Percentiles rank a stretch among this genome's conserved stretches.
phyloP scores from a whole-genome alignment of 2,113 vertebrate genomes.

The Perca flavescens region DNA sequence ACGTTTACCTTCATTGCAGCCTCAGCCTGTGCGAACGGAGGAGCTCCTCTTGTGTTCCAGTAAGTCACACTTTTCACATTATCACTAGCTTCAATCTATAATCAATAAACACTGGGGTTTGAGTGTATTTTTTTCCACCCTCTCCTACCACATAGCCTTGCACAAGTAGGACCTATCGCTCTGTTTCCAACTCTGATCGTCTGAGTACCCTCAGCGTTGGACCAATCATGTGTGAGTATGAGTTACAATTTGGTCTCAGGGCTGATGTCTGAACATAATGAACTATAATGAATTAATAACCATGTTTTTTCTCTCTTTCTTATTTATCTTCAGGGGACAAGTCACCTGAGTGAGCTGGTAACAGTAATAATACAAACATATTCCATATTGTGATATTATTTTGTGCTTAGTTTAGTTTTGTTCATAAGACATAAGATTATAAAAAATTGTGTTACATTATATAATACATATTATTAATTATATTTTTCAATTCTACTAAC shows the following conservation, averaged over 20 bases:
- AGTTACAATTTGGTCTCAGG: background rate
- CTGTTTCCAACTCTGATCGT: conserved; percentile 40
- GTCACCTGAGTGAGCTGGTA: conserved; percentile 7
- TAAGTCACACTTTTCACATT: conserved; percentile 38
- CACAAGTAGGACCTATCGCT: conserved; percentile 42
- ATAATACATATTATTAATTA: background rate
- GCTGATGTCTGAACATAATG: background rate
- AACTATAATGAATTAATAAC: background rate
- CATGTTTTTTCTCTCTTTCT: conserved; percentile 1
- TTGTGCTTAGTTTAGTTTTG: background rate
- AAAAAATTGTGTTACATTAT: background rate
- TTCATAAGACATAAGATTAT: background rate
- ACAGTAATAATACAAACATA: background rate
- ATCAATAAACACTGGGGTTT: background rate
- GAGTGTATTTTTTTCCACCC: background rate
- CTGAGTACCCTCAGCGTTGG: conserved; percentile 47
- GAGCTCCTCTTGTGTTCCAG: conserved; percentile 41
- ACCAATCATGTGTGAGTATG: conserved; percentile 69
- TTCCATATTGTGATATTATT: background rate
- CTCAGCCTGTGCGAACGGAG: conserved; percentile 58
- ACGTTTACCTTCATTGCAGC: conserved; percentile 64
- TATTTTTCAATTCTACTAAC: background rate
- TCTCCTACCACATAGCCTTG: conserved; percentile 38
- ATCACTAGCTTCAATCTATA: background rate
- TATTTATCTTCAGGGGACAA: conserved; percentile 48